A percentile compares a stretch with the other conserved stretches of the same genome.
Evolutionary conservation across 2,797 vertebrate species (phyloP).

Genomic region (Gymnothorax javanicus): DNA sequence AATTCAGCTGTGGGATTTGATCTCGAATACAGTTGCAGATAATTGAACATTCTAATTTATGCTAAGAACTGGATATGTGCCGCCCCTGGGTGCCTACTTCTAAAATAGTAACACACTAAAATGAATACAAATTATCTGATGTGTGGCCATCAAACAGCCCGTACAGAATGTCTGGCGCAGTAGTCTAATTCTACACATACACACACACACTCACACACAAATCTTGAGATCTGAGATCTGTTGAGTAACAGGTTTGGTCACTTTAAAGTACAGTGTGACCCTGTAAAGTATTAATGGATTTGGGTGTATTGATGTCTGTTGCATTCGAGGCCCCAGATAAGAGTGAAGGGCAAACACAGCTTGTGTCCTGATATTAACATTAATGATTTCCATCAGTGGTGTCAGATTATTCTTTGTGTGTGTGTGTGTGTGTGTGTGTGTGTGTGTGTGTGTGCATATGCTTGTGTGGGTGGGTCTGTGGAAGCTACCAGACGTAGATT

Average conservation of each 20-base stretch:
- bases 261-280: neutral
- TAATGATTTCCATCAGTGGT: neutral
- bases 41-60: neutral
- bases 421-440: neutral
- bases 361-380: neutral
- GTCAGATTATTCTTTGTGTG: neutral
- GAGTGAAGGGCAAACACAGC: neutral
- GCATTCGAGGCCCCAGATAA: neutral
- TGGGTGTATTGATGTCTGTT: neutral
- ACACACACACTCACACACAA: neutral
- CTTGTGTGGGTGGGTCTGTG: neutral
- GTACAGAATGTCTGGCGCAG: neutral
- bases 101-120: neutral
- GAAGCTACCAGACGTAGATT: neutral
- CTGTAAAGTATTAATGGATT: neutral
- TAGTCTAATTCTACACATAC: neutral
- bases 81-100: neutral
- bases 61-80: neutral
- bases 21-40: neutral
- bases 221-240: neutral
- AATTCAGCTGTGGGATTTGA: neutral
- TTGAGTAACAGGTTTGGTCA: neutral
- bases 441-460: neutral
- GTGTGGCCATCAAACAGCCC: too few species aligned
- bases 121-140: too few species aligned